Conservation (phyloP, 2,888 invertebrate species). For the Lacanobia wlatinum region DNA sequence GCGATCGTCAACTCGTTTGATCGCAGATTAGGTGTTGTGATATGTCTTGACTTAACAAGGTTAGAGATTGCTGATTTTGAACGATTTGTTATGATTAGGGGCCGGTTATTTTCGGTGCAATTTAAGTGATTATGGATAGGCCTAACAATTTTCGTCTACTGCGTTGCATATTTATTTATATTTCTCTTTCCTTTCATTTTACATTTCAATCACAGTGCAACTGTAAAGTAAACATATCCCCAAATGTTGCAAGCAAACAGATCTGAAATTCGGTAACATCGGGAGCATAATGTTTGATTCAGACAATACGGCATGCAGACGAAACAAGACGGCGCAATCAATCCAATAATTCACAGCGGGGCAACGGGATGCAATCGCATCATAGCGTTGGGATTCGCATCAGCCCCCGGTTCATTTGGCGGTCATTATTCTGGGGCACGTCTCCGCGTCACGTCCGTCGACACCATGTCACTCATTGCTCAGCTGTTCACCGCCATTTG, state of each 20-base stretch:
- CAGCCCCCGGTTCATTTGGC: conserved; percentile 81
- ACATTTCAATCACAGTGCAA: neutral
- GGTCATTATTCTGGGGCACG: conserved; percentile 83
- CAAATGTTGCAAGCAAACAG: conserved; percentile 2
- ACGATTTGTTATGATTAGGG: conserved; percentile 35
- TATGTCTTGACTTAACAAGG: conserved; percentile 51
- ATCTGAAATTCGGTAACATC: conserved; percentile 31
- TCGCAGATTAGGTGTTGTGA: conserved; percentile 48
- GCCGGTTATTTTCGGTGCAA: conserved; percentile 8
- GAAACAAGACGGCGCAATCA: conserved; percentile 71
- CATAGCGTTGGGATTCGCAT: conserved; percentile 75
- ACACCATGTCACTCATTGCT: conserved; percentile 68
- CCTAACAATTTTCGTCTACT: conserved; percentile 3
- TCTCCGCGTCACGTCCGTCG: conserved; percentile 67
- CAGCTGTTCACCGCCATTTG: conserved; percentile 62
- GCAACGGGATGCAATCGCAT: conserved; percentile 66
- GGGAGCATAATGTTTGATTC: conserved; percentile 48
- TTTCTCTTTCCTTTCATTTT: neutral
- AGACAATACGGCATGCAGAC: conserved; percentile 54
- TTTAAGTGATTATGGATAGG: conserved; percentile 8
- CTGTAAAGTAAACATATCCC: neutral
- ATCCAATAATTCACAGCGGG: conserved; percentile 65
- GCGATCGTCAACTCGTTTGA: conserved; percentile 45
- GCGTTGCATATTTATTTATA: neutral
- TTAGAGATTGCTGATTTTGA: conserved; percentile 34